phyloP scores from a whole-genome alignment of 2,888 invertebrate species.

The Leucophenga maculata region DNA sequence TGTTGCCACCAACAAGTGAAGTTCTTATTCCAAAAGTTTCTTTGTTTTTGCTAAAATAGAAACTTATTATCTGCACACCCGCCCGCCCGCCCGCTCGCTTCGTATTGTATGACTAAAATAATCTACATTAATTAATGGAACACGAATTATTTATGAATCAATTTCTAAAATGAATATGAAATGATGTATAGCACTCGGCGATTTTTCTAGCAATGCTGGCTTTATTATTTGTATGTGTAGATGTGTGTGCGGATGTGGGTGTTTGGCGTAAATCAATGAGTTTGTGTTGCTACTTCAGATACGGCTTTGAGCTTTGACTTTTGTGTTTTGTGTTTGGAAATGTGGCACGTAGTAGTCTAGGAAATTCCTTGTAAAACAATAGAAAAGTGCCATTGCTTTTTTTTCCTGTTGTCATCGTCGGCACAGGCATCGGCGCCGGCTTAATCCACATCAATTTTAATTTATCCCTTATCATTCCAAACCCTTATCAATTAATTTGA shows the following conservation, averaged over 20 bases:
- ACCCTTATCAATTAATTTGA: constrained; percentile 46
- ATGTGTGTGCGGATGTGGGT: constrained; percentile 24
- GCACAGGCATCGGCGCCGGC: neutral
- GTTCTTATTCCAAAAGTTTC: too few relatives aligned
- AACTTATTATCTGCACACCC: too few relatives aligned
- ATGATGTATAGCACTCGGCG: constrained; percentile 24
- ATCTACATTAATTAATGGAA: constrained; percentile 45
- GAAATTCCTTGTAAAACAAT: too few relatives aligned
- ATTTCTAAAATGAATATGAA: constrained; percentile 49
- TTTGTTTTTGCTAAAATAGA: too few relatives aligned
- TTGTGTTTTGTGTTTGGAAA: too few relatives aligned
- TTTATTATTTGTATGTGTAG: constrained; percentile 1
- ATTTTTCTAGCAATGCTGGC: neutral
- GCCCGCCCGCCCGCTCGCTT: too few relatives aligned
- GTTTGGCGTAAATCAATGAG: too few relatives aligned
- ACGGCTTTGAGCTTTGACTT: too few relatives aligned
- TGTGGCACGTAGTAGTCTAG: too few relatives aligned
- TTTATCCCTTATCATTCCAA: constrained; percentile 29
- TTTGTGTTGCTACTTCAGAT: too few relatives aligned
- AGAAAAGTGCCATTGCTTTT: neutral
- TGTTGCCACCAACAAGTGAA: too few relatives aligned
- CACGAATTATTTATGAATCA: constrained; percentile 52
- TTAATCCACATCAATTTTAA: constrained; percentile 41
- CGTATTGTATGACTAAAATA: constrained; percentile 28
- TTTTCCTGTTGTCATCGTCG: constrained; percentile 7